These are phyloP conservation scores for Styela plicata DNA, from an alignment of 23 tunicate genomes.

Conservation along the genomic window DNA sequence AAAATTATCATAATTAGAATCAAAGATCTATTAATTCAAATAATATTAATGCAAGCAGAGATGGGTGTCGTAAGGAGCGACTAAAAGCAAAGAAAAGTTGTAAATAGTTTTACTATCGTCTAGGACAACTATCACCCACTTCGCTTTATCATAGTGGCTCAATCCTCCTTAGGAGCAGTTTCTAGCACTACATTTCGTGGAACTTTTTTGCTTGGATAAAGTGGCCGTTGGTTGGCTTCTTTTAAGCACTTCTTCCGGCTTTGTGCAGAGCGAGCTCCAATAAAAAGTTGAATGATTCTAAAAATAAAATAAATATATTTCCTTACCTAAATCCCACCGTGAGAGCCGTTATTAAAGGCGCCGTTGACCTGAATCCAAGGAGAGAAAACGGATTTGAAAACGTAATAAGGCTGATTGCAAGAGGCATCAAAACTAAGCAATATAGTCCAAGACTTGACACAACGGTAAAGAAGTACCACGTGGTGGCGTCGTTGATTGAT, in stretches of 20 bases:
- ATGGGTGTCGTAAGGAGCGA: not conserved
- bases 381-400: slow-evolving; percentile 2
- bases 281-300: not conserved
- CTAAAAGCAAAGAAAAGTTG: not conserved
- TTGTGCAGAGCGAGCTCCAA: no score
- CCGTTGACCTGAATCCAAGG: slow-evolving; percentile 13
- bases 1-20: not conserved
- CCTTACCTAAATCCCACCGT: slow-evolving; percentile 24
- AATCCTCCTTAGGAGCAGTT: no score
- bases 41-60: no score
- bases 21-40: no score
- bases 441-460: slow-evolving; percentile 1
- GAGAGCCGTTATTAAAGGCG: not conserved
- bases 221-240: no score
- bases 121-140: no score
- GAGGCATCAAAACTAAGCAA: slow-evolving; percentile 15
- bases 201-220: no score
- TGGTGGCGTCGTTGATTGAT: slow-evolving; percentile 22
- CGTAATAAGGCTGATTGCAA: slow-evolving; percentile 3
- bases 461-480: slow-evolving; percentile 14
- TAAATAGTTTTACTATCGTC: not conserved
- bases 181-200: no score
- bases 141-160: no score
- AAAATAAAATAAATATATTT: not conserved
- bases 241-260: no score